Conservation (phyloP, 2,888 invertebrate genomes). For the Spodoptera littoralis region DNA sequence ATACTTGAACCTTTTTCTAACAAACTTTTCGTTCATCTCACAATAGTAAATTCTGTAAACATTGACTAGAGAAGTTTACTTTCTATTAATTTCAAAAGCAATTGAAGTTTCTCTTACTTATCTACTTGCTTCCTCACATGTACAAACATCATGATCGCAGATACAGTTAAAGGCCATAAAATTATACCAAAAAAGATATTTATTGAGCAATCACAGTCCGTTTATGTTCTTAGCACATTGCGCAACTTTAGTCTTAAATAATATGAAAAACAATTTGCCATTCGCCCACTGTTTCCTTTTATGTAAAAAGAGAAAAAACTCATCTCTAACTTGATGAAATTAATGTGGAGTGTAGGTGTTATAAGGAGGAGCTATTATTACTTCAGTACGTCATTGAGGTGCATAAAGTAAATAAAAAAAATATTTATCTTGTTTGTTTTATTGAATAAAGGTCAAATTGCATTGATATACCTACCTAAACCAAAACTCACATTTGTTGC, state of each 20-base stretch:
- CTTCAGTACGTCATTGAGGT: conserved; percentile 4
- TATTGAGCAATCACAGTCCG: conserved; percentile 30
- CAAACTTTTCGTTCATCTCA: too few species aligned
- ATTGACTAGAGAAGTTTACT: too few species aligned
- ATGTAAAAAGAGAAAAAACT: conserved; percentile 62
- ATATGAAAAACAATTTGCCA: conserved; percentile 61
- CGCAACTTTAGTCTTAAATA: conserved; percentile 58
- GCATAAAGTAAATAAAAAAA: conserved; percentile 4
- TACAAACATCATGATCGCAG: neutral
- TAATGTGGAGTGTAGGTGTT: conserved; percentile 57
- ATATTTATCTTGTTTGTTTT: conserved; percentile 1
- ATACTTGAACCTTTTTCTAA: too few species aligned
- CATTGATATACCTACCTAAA: neutral
- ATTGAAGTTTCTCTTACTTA: too few species aligned
- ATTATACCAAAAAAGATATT: conserved; percentile 16
- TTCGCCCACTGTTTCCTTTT: conserved; percentile 76
- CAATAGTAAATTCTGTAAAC: too few species aligned
- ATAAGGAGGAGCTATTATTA: conserved; percentile 18
- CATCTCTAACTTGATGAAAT: conserved; percentile 62
- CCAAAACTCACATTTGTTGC: too few species aligned
- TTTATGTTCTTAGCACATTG: conserved; percentile 51
- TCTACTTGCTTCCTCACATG: neutral
- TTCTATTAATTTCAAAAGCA: too few species aligned
- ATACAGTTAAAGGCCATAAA: conserved; percentile 1
- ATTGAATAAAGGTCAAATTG: conserved; percentile 4